phyloP scores from a whole-genome alignment of 2,888 invertebrate species.

The Automeris io region DNA sequence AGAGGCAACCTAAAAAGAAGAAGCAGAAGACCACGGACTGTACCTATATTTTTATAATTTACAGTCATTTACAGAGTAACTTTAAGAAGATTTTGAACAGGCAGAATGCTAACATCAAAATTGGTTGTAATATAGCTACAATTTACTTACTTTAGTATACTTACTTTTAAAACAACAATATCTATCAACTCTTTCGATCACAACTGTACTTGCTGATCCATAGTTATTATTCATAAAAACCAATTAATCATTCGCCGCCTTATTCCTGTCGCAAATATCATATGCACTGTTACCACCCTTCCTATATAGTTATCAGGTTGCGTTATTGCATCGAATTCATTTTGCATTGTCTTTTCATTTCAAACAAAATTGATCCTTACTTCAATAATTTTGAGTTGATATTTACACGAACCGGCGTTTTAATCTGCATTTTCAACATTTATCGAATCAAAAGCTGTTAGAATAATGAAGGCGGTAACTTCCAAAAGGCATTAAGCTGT shows the following conservation, averaged over 20 bases:
- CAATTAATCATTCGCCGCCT: slow-evolving; percentile 56
- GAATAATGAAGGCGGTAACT: slow-evolving; percentile 43
- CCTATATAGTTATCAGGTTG: not conserved
- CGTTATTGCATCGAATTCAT: slow-evolving; percentile 1
- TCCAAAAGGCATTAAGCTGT: slow-evolving; percentile 49
- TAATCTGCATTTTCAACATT: slow-evolving; percentile 13
- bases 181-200: slow-evolving; percentile 5
- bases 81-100: no score
- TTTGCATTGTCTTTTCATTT: not conserved
- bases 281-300: slow-evolving; percentile 5
- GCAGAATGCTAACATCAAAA: no score
- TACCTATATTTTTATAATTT: no score
- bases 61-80: no score
- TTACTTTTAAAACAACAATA: no score
- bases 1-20: no score
- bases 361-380: slow-evolving; percentile 8
- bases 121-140: no score
- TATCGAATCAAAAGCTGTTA: slow-evolving; percentile 40
- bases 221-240: slow-evolving; percentile 45
- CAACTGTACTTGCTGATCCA: slow-evolving; percentile 22
- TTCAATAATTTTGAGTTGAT: not conserved
- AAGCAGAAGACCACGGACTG: no score
- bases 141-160: no score
- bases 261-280: slow-evolving; percentile 28
- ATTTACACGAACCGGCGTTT: not conserved